These are phyloP conservation scores for Aphaenogaster floridana DNA, from an alignment of 1,140 invertebrate genomes.

Conservation along the genomic window DNA sequence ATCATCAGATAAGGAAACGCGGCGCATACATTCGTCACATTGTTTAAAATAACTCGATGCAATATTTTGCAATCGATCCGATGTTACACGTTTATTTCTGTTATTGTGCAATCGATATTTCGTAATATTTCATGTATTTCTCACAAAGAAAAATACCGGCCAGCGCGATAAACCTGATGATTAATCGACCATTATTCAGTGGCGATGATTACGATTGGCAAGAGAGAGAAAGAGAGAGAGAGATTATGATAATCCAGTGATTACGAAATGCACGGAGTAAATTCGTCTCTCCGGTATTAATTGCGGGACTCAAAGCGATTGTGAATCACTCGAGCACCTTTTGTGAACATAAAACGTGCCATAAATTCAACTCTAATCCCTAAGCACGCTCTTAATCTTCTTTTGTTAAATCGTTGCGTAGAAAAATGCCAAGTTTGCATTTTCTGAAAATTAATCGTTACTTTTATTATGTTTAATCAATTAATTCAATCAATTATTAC, in stretches of 20 bases:
- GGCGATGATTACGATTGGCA: neutral
- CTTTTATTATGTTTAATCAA: neutral
- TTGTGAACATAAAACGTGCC: neutral
- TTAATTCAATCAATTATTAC: neutral
- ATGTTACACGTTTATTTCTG: neutral
- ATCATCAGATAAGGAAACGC: neutral
- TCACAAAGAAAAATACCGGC: slow-evolving; percentile 2
- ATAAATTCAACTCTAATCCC: slow-evolving; percentile 6
- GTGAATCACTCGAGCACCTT: slow-evolving; percentile 20
- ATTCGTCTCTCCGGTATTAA: slow-evolving; percentile 34
- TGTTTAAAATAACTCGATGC: slow-evolving; percentile 7
- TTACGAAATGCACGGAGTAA: slow-evolving; percentile 26
- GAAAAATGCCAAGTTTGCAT: neutral
- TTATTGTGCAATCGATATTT: slow-evolving; percentile 23
- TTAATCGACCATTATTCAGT: slow-evolving; percentile 42
- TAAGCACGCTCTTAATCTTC: slow-evolving; percentile 7
- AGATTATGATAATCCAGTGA: slow-evolving; percentile 46
- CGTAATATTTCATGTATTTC: slow-evolving; percentile 6
- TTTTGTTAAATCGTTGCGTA: neutral
- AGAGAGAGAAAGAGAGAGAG: neutral
- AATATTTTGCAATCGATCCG: neutral
- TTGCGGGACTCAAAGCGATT: neutral
- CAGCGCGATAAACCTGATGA: neutral
- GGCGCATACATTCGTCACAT: neutral
- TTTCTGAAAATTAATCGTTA: slow-evolving; percentile 3